These are phyloP conservation scores for Anoplolepis gracilipes DNA, from an alignment of 1,140 invertebrate species.

Conservation along the genomic window DNA sequence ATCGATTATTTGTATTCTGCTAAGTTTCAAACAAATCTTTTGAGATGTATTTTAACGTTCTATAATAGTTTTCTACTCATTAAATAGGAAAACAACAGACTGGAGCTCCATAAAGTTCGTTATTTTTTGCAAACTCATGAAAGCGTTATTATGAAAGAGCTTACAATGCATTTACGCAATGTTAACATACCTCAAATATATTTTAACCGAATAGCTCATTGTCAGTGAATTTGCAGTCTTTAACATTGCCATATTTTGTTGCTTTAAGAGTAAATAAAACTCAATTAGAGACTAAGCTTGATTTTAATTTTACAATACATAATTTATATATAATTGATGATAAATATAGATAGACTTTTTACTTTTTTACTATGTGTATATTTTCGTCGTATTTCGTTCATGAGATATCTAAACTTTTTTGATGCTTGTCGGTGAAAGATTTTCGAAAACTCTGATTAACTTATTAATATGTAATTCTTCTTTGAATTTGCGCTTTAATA, in stretches of 20 bases:
- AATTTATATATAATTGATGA: slow-evolving; percentile 22
- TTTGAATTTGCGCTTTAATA: slow-evolving; percentile 20
- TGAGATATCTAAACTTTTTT: slow-evolving; percentile 30
- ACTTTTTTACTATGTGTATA: slow-evolving; percentile 30
- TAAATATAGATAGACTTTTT: slow-evolving; percentile 29
- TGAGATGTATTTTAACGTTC: neutral
- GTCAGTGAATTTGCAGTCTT: neutral
- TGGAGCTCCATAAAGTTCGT: neutral
- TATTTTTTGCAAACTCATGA: slow-evolving; percentile 17
- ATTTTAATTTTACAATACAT: slow-evolving; percentile 44
- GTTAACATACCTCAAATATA: neutral
- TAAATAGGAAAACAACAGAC: neutral
- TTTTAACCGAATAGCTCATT: slow-evolving; percentile 1
- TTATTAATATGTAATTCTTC: slow-evolving; percentile 53
- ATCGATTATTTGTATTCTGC: neutral
- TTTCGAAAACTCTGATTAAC: slow-evolving; percentile 34
- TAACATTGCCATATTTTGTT: slow-evolving; percentile 1
- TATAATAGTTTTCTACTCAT: neutral
- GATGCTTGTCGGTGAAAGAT: slow-evolving; percentile 2
- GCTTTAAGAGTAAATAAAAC: slow-evolving; percentile 41
- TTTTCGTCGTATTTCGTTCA: slow-evolving; percentile 23
- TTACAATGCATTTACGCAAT: neutral
- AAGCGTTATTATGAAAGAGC: slow-evolving; percentile 14
- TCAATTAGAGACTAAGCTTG: slow-evolving; percentile 24
- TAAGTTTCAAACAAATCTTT: neutral